A percentile compares a stretch with the other conserved stretches of the same genome.
Conservation (phyloP, 2,888 invertebrate genomes). For the Isotomurus palustris region DNA sequence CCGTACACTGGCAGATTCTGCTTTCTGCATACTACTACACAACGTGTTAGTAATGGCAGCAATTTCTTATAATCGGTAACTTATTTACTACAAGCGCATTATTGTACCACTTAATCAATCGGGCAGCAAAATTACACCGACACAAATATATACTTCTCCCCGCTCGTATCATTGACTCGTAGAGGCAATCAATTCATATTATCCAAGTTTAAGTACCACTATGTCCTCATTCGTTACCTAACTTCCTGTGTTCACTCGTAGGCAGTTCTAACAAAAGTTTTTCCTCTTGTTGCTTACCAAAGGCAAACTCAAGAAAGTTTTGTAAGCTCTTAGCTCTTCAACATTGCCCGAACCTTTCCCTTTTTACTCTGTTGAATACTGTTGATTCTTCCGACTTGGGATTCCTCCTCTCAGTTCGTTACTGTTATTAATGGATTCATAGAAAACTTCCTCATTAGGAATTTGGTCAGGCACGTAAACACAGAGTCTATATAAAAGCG, state of each 20-base stretch:
- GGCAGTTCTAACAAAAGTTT: too few species aligned
- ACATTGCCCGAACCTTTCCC: neutral
- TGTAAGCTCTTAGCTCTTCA: too few species aligned
- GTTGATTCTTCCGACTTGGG: neutral
- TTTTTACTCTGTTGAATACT: neutral
- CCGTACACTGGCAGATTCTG: neutral
- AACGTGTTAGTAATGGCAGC: too few species aligned
- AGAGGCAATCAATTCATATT: neutral
- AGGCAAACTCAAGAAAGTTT: too few species aligned
- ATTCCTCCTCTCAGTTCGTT: neutral
- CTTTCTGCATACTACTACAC: neutral
- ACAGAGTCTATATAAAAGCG: neutral
- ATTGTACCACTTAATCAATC: too few species aligned
- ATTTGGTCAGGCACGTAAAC: neutral
- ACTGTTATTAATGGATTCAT: neutral
- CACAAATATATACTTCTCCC: too few species aligned
- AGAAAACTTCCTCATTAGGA: neutral
- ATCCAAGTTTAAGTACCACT: too few species aligned
- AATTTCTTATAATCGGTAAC: too few species aligned
- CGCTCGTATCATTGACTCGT: neutral
- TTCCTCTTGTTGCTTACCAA: slow-evolving; percentile 7
- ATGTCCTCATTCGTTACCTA: slow-evolving; percentile 8
- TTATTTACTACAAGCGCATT: too few species aligned
- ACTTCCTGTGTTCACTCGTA: too few species aligned
- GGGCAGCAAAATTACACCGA: too few species aligned